Percentiles rank a stretch among this genome's conserved stretches.
These are phyloP conservation scores for Pomacea canaliculata DNA, from an alignment of 2,888 invertebrate genomes.

Conservation along the genomic window DNA sequence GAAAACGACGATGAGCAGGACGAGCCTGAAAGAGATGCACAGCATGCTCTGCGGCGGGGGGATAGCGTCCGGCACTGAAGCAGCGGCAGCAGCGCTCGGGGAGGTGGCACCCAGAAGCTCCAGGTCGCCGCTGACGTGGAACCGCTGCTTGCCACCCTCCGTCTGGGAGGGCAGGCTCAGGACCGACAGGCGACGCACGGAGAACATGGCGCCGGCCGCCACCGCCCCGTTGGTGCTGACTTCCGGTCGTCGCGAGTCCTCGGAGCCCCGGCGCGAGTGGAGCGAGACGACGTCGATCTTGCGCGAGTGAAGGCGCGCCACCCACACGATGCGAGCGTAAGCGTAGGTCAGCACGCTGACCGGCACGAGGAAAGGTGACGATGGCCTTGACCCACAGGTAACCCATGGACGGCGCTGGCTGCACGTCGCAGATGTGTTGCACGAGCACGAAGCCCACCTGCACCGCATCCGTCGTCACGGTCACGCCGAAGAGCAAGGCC, in stretches of 20 bases:
- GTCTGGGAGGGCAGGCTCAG: constrained; percentile 35
- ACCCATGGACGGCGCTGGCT: background rate
- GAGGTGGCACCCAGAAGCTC: constrained; percentile 10
- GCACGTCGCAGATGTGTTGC: constrained; percentile 9
- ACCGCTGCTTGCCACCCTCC: background rate
- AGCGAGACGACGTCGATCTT: constrained; percentile 34
- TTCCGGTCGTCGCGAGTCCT: background rate
- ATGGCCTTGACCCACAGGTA: constrained; percentile 15
- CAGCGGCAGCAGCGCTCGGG: background rate
- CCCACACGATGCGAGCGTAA: constrained; percentile 12
- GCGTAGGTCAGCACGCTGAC: background rate
- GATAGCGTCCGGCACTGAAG: background rate
- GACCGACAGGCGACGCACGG: constrained; percentile 39
- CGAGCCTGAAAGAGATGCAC: constrained; percentile 9
- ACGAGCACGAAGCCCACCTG: background rate
- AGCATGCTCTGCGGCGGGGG: background rate
- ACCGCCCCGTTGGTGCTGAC: constrained; percentile 34
- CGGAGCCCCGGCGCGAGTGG: constrained; percentile 5
- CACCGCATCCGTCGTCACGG: background rate
- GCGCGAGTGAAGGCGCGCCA: constrained; percentile 40
- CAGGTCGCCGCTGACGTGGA: constrained; percentile 11
- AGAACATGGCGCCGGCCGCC: constrained; percentile 37
- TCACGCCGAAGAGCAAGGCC: constrained; percentile 4
- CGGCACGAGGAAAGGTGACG: constrained; percentile 7
- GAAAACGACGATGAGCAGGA: constrained; percentile 6